phyloP scores from a whole-genome alignment of 2,113 vertebrate species.

The Dipodomys spectabilis region DNA sequence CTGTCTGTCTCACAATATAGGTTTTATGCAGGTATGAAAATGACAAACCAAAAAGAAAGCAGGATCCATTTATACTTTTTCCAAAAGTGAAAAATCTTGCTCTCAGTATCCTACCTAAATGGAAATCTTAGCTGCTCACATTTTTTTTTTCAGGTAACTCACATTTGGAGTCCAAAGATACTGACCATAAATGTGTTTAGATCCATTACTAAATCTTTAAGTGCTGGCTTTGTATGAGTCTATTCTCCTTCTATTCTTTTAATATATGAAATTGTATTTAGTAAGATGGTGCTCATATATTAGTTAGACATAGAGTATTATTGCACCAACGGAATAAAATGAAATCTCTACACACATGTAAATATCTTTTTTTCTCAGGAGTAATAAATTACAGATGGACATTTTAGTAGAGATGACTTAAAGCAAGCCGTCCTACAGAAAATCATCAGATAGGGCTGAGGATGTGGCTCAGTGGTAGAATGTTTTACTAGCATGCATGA shows the following conservation, averaged over 20 bases:
- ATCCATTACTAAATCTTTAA: not conserved
- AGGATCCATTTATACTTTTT: slow-evolving; percentile 1
- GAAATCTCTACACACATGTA: slow-evolving; percentile 24
- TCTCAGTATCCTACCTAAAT: not conserved
- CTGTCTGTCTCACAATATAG: not conserved
- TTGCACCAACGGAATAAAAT: slow-evolving; percentile 41
- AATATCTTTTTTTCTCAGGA: slow-evolving; percentile 19
- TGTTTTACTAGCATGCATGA: no score
- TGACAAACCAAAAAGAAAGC: not conserved
- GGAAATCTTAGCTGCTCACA: not conserved
- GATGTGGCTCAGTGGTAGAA: no score
- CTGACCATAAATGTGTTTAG: slow-evolving; percentile 28
- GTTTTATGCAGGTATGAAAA: not conserved
- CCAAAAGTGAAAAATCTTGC: not conserved
- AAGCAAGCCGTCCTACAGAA: slow-evolving; percentile 5
- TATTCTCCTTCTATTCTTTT: not conserved
- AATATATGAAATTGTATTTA: not conserved
- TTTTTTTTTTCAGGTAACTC: slow-evolving; percentile 39
- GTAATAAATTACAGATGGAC: not conserved
- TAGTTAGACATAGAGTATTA: not conserved
- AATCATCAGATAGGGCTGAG: not conserved
- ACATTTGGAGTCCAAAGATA: slow-evolving; percentile 3
- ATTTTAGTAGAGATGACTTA: not conserved
- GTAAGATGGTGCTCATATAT: not conserved
- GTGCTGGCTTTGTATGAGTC: not conserved